Evolutionary conservation across 2,113 vertebrate species (phyloP), one percentile per base, ranked within the genome.

Genomic region (Sander vitreus): DNA sequence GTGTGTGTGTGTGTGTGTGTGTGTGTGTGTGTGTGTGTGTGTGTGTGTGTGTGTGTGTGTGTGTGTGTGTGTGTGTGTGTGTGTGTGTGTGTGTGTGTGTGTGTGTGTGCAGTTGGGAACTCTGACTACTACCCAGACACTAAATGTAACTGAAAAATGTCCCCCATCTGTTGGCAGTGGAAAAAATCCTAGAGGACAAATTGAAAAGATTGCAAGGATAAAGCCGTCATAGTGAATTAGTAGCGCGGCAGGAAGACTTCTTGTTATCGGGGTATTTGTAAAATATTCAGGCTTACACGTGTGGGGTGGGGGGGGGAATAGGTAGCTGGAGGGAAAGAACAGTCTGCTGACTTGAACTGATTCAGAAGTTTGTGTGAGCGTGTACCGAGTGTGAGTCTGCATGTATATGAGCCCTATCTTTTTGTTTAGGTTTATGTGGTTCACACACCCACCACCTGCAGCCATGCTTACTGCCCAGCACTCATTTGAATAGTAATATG

Each of bases 181-280:
- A 78, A 87, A 85, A 86, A 86, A 91, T 88, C 67, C 4, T 79
- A 89, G 83, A 78, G 88, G 90, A 94, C 91, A 89, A 93, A 93
- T 93, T 94, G 91, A 93, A 92, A 93, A 94, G 89, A 94, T 94
- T 92, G 88, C 75, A n/a, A 78, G 91, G 91, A 93, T 94, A 92
- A 94, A 93, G 81, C 84, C 72, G 82, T 91, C 93, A 82, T 73
- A 68, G 79, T 73, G 89, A 91, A 92, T 94, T 92, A 91, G 90
- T 45, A 73, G 93, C 70, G 78, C 48, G 30, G 85, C 73, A 76
- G 87, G 84, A 86, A 58, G 85, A 87, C 84, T 74, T 81, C 76
- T 86, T 86, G 86, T 93, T 88, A 91, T 92, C 84, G 3, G 85
- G 73, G 57, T 78, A 76, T 91, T 89, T 91, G 84, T 93, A 83